Percentiles rank a stretch among this genome's conserved stretches.
These are phyloP conservation scores for Drosophila chauvacae DNA, from an alignment of 1,140 invertebrate genomes.

Conservation along the genomic window DNA sequence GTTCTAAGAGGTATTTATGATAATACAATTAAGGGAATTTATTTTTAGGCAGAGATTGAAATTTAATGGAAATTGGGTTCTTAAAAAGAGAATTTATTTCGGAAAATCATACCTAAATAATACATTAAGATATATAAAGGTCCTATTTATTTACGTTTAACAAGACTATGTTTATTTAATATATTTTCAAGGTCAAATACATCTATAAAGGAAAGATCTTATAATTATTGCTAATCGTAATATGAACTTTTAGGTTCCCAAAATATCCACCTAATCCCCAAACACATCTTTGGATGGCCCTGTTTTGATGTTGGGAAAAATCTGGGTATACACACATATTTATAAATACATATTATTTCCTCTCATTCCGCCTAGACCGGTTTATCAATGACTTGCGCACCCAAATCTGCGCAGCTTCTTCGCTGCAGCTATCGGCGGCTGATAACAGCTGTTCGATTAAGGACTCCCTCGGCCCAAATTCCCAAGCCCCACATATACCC, in stretches of 20 bases:
- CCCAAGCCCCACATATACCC: constrained; percentile 21
- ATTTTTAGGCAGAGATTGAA: not conserved
- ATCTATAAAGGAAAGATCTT: not conserved
- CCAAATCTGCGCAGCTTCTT: constrained; percentile 51
- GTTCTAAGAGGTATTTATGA: not conserved
- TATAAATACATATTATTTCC: constrained; percentile 9
- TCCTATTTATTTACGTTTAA: too few relatives aligned
- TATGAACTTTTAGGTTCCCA: constrained; percentile 1
- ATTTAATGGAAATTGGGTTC: too few relatives aligned
- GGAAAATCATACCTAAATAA: too few relatives aligned
- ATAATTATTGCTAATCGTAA: constrained; percentile 3
- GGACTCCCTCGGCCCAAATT: constrained; percentile 23
- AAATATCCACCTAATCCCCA: not conserved
- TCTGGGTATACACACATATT: constrained; percentile 1
- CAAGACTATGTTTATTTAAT: not conserved
- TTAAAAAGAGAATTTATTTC: not conserved
- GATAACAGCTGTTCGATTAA: constrained; percentile 52
- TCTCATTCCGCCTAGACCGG: not conserved
- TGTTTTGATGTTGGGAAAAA: constrained; percentile 8
- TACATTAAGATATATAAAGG: too few relatives aligned
- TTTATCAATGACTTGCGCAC: constrained; percentile 74
- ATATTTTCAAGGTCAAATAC: constrained; percentile 11
- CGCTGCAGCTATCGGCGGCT: constrained; percentile 13
- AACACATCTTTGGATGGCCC: constrained; percentile 7
- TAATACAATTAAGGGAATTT: not conserved